Base-by-base conservation (phyloP, 2,797 vertebrate species). In the Neosalanx taihuensis region DNA sequence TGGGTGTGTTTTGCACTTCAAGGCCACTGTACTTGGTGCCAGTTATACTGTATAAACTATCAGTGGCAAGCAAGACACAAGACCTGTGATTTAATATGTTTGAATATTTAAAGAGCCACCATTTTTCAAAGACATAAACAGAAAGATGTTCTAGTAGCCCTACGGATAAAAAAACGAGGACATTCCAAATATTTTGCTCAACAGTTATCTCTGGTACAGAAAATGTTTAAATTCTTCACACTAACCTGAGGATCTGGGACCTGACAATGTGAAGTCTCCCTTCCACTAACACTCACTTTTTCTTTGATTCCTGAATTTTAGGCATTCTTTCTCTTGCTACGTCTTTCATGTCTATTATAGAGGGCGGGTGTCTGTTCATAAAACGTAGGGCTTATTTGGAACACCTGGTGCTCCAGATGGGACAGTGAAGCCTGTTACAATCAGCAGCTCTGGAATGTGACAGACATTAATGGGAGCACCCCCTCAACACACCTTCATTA, bases 391-490 rank as follows among this genome's bases (percentile, higher is more conserved):
- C 46, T 56, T 46, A 60, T 58, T 6, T 3, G 46, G 71, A 82
- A 80, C 81, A 83, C 77, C 81, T 80, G 81, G 74, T 23, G 69
- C 15, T 9, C 33, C 20, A 67, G 67, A 56, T 33, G 20, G 67
- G 35, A 30, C 5, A 46, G 56, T 18, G 29, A 59, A 58, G n/a
- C 2, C 30, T 31, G 26, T 56, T 53, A 29, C 57, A 59, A 26
- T 41, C 20, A 60, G 67, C 23, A 13, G 30, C 79, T 76, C 63
- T 66, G 78, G 81, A 72, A 67, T 17, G 60, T 41, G 75, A 80
- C 67, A 64, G 76, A 65, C 20, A 5, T 51, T 35, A 37, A 76
- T 77, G 70, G 75, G 76, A 72, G 41, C 51, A 67, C 69, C 51
- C 58, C 59, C 30, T 74, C 65, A 60, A 57, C 33, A 62, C n/a